These are phyloP conservation scores for Apamea sordens DNA, from an alignment of 2,888 invertebrate species.

Conservation along the genomic window DNA sequence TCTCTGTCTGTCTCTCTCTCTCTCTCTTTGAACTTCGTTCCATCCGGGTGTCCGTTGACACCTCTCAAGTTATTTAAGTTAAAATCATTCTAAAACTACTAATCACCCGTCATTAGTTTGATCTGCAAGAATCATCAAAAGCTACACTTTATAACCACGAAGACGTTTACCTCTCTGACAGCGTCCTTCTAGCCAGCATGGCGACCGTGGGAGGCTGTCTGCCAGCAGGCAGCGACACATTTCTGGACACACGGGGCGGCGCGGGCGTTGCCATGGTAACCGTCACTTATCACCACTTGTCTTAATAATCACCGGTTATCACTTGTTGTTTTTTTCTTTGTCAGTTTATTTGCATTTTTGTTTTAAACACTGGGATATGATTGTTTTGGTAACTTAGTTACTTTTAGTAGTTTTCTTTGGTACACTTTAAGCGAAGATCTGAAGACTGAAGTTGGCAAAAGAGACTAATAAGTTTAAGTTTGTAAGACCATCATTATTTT, in stretches of 20 bases:
- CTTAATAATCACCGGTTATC: constrained; percentile 31
- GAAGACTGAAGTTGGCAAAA: constrained; percentile 47
- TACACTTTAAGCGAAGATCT: constrained; percentile 31
- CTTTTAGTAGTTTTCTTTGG: neutral
- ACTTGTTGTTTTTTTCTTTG: constrained; percentile 22
- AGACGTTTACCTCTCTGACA: constrained; percentile 85
- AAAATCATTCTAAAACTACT: neutral
- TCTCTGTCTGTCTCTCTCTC: too few relatives aligned
- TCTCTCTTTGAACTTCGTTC: too few relatives aligned
- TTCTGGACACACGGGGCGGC: constrained; percentile 86
- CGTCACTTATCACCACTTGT: constrained; percentile 42
- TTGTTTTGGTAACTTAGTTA: neutral
- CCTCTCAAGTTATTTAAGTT: too few relatives aligned
- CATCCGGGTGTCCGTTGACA: too few relatives aligned
- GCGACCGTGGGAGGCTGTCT: constrained; percentile 84
- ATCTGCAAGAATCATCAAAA: neutral
- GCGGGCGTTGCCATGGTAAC: constrained; percentile 80
- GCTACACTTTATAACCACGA: neutral
- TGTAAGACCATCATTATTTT: neutral
- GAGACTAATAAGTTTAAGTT: neutral
- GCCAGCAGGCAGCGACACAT: constrained; percentile 87
- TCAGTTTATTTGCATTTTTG: constrained; percentile 45
- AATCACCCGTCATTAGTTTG: neutral
- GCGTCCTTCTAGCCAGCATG: constrained; percentile 83
- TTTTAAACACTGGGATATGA: constrained; percentile 14